phyloP scores from a whole-genome alignment of 2,113 vertebrate genomes.

The Tenebrosternarchus preto region DNA sequence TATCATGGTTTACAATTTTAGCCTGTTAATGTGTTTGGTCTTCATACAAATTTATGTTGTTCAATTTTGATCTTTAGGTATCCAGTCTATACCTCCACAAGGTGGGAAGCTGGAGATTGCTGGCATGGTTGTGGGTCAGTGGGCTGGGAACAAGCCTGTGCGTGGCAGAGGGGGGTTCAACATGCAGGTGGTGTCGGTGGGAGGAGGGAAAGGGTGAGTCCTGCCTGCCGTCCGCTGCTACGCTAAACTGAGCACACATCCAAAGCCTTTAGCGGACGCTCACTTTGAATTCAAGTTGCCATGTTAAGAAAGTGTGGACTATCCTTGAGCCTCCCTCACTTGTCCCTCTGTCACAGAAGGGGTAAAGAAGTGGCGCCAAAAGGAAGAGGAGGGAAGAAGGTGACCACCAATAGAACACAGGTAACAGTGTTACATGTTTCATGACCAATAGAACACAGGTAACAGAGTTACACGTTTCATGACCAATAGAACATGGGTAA shows the following conservation, averaged over 20 bases:
- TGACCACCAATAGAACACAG: constrained; percentile 72
- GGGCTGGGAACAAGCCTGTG: constrained; percentile 87
- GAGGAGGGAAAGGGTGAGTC: constrained; percentile 84
- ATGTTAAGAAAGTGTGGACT: not conserved
- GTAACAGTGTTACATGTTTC: too few relatives aligned
- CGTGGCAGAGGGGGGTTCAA: constrained; percentile 85
- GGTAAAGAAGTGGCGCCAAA: constrained; percentile 80
- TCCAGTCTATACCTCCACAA: constrained; percentile 89
- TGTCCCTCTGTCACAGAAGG: constrained; percentile 67
- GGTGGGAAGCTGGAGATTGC: constrained; percentile 92
- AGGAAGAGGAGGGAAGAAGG: constrained; percentile 79
- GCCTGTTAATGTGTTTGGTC: not conserved
- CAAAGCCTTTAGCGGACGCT: not conserved
- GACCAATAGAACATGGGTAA: constrained; percentile 75
- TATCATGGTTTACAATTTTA: too few relatives aligned
- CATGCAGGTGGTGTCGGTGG: constrained; percentile 90
- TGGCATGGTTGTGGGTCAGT: constrained; percentile 92
- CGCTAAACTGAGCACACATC: not conserved
- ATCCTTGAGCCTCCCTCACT: not conserved
- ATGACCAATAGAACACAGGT: constrained; percentile 77
- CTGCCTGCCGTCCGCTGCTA: not conserved
- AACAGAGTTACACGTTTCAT: too few relatives aligned
- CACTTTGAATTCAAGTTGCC: not conserved
- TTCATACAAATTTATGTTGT: not conserved
- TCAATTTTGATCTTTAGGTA: constrained; percentile 65